Conservation (phyloP, 2,797 vertebrate species). For the Sebastes minor region DNA sequence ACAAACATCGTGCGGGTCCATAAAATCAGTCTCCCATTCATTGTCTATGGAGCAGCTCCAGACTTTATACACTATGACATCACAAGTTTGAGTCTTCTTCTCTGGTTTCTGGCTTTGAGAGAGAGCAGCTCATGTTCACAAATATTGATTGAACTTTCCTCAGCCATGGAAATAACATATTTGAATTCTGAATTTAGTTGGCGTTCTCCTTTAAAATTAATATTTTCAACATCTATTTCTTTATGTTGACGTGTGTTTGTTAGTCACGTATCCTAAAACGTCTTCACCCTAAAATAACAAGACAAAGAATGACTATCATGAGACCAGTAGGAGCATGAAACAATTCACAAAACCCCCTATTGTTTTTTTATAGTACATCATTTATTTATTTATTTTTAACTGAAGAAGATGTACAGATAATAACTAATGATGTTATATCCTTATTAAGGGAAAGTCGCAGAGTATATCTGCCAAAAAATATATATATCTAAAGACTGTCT, state of each 20-base stretch:
- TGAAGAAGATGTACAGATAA: neutral
- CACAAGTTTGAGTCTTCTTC: too few relatives aligned
- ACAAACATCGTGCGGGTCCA: too few relatives aligned
- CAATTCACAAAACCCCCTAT: neutral
- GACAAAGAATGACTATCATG: slow-evolving; percentile 42
- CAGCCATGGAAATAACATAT: neutral
- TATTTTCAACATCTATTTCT: neutral
- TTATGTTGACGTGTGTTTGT: slow-evolving; percentile 1
- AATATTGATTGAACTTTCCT: too few relatives aligned
- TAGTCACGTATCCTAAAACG: slow-evolving; percentile 26
- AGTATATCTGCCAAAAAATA: neutral
- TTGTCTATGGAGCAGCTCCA: too few relatives aligned
- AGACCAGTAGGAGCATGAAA: slow-evolving; percentile 12
- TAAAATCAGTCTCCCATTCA: too few relatives aligned
- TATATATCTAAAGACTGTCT: neutral
- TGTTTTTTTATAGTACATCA: neutral
- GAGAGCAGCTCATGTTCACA: neutral
- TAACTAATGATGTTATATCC: neutral
- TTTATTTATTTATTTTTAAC: neutral
- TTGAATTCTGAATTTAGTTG: neutral
- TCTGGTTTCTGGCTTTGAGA: neutral
- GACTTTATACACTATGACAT: accelerated
- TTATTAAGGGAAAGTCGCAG: neutral
- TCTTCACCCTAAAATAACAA: slow-evolving; percentile 48
- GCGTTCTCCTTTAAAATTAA: neutral